These are phyloP conservation scores for Choreutis nemorana DNA, from an alignment of 2,888 invertebrate species.

Conservation along the genomic window DNA sequence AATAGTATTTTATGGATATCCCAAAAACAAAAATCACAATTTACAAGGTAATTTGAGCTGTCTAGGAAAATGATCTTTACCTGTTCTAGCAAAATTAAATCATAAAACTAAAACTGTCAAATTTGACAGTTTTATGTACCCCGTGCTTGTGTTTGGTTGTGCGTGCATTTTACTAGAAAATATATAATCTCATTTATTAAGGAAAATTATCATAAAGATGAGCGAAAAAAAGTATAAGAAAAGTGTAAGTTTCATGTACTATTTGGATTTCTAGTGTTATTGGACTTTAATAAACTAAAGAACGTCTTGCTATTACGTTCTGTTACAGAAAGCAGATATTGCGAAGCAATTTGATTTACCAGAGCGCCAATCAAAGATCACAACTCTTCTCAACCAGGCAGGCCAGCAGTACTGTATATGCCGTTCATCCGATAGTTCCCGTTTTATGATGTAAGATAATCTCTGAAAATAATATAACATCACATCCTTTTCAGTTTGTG, in stretches of 20 bases:
- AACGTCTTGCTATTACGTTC: conserved; percentile 7
- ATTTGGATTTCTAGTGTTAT: conserved; percentile 3
- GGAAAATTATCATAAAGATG: too few relatives aligned
- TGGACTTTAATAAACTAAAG: neutral
- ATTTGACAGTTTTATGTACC: too few relatives aligned
- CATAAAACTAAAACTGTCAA: too few relatives aligned
- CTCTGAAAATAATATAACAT: neutral
- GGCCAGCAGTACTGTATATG: conserved; percentile 96
- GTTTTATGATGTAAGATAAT: conserved; percentile 91
- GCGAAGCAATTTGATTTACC: conserved; percentile 89
- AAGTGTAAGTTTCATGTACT: conserved; percentile 32
- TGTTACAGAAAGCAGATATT: conserved; percentile 81
- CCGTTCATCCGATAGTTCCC: conserved; percentile 89
- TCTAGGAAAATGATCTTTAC: too few relatives aligned
- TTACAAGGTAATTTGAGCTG: too few relatives aligned
- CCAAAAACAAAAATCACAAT: too few relatives aligned
- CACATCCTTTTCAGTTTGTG: too few relatives aligned
- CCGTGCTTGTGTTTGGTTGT: too few relatives aligned
- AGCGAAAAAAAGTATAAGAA: conserved; percentile 49
- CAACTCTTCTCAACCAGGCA: conserved; percentile 85
- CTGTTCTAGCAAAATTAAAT: too few relatives aligned
- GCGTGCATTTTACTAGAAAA: too few relatives aligned
- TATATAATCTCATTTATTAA: too few relatives aligned
- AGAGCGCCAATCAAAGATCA: conserved; percentile 90
- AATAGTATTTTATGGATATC: too few relatives aligned